phyloP scores from a whole-genome alignment of 2,113 vertebrate genomes.

The Pandion haliaetus region DNA sequence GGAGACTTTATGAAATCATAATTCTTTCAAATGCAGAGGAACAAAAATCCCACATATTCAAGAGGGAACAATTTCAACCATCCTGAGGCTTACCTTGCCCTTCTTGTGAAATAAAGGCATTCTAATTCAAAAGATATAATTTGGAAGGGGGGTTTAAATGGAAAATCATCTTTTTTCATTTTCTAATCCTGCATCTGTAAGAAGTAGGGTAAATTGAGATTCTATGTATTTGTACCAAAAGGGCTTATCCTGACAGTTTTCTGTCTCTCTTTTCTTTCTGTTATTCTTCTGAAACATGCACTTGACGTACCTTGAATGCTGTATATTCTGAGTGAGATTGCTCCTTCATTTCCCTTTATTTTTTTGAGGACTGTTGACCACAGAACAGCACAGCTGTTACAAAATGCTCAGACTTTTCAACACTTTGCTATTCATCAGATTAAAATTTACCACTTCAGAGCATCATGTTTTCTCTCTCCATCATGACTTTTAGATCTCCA shows the following conservation, averaged over 20 bases:
- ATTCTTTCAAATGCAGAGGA: not conserved
- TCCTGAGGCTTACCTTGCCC: not conserved
- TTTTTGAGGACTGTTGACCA: not conserved
- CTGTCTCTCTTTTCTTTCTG: not conserved
- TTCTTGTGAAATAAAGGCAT: not conserved
- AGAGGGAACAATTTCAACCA: not conserved
- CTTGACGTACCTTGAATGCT: not conserved
- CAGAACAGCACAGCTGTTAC: not conserved
- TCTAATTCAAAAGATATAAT: not conserved
- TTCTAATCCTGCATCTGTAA: not conserved
- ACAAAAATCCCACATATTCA: not conserved
- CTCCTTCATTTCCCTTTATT: not conserved
- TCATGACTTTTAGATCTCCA: not conserved
- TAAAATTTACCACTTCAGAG: not conserved
- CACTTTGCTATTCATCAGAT: not conserved
- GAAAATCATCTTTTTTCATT: not conserved
- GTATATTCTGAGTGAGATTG: not conserved
- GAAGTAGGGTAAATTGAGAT: not conserved
- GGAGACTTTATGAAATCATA: not conserved
- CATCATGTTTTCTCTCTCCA: not conserved
- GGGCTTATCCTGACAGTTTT: not conserved
- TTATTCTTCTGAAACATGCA: not conserved
- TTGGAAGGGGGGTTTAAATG: not conserved
- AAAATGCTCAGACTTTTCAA: slow-evolving; percentile 17
- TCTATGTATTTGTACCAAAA: not conserved